phyloP scores from a whole-genome alignment of 2,797 vertebrate species.

The Microhierax caerulescens region DNA sequence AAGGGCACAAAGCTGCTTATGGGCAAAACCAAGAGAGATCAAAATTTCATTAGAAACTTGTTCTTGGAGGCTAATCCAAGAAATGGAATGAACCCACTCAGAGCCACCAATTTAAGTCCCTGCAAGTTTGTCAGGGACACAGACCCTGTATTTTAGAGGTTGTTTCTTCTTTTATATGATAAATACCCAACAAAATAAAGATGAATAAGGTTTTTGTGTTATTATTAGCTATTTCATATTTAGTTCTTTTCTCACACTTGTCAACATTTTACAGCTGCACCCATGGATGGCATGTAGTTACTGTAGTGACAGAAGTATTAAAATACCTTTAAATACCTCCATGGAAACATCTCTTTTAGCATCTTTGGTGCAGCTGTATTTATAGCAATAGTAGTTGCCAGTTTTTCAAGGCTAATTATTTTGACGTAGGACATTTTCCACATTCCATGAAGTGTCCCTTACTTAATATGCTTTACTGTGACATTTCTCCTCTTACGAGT shows the following conservation, averaged over 20 bases:
- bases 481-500: background rate
- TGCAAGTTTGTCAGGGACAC: background rate
- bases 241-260: background rate
- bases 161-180: background rate
- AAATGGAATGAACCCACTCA: background rate
- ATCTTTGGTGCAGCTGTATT: background rate
- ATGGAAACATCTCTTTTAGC: background rate
- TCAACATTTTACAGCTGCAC: background rate
- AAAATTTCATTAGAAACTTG: background rate
- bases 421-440: background rate
- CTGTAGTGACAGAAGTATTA: background rate
- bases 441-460: background rate
- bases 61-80: background rate
- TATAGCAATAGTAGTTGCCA: background rate
- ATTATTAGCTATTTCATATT: background rate
- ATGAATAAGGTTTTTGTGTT: background rate
- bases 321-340: background rate
- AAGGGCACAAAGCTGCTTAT: background rate
- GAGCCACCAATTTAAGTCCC: background rate
- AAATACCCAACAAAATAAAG: background rate
- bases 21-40: background rate
- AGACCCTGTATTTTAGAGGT: background rate
- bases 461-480: background rate
- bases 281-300: background rate
- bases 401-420: slow-evolving; percentile 19